A percentile compares a stretch with the other conserved stretches of the same genome.
These are phyloP conservation scores for Protobothrops mucrosquamatus DNA, from an alignment of 2,113 vertebrate genomes.

Conservation along the genomic window DNA sequence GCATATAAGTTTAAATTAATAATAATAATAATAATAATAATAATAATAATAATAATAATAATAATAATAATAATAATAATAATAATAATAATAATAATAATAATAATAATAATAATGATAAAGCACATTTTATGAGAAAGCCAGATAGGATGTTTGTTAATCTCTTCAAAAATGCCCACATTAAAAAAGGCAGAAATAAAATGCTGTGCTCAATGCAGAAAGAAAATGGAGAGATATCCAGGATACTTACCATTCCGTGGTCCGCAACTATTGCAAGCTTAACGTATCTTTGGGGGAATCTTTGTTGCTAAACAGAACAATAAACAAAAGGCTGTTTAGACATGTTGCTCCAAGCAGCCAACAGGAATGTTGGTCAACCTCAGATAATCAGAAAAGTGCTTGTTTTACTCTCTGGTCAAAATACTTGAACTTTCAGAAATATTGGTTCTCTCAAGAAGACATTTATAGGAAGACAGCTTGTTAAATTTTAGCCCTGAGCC, in stretches of 20 bases:
- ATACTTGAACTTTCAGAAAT: background rate
- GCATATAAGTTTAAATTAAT: too few relatives aligned
- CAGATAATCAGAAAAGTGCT: background rate
- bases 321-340: background rate
- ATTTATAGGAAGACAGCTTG: background rate
- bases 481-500: background rate
- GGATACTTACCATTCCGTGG: slow-evolving; percentile 66
- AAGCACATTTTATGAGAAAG: background rate
- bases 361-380: rapidly evolving
- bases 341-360: rapidly evolving
- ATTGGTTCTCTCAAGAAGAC: background rate
- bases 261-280: slow-evolving; percentile 72
- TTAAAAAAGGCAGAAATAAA: background rate
- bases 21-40: too few relatives aligned
- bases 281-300: slow-evolving; percentile 63
- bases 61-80: too few relatives aligned
- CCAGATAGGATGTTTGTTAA: background rate
- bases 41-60: too few relatives aligned
- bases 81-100: too few relatives aligned
- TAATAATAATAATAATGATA: too few relatives aligned
- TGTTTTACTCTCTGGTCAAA: background rate
- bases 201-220: background rate
- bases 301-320: slow-evolving; percentile 53
- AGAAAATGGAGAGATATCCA: background rate
- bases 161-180: background rate